A percentile compares a stretch with the other conserved stretches of the same genome.
phyloP scores from a whole-genome alignment of 2,888 invertebrate genomes.

The Tachina fera region DNA sequence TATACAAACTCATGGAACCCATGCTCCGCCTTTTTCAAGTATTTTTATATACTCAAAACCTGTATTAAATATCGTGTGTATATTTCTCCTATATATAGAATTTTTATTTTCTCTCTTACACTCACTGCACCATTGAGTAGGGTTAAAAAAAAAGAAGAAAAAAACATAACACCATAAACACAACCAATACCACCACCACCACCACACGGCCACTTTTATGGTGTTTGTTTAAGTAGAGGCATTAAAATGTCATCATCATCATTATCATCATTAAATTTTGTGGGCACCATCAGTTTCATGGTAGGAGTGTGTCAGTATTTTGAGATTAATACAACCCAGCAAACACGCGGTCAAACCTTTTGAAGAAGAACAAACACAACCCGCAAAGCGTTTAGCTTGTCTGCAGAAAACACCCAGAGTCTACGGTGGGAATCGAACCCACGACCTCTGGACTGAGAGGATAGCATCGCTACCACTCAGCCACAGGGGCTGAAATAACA shows the following conservation, averaged over 20 bases:
- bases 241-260: constrained; percentile 60
- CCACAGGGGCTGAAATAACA: too few relatives aligned
- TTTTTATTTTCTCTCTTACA: constrained; percentile 64
- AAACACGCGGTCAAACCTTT: too few relatives aligned
- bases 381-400: too few relatives aligned
- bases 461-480: too few relatives aligned
- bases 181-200: constrained; percentile 44
- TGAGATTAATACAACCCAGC: constrained; percentile 3
- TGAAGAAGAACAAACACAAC: too few relatives aligned
- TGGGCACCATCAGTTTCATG: constrained; percentile 54
- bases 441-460: too few relatives aligned
- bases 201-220: constrained; percentile 2
- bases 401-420: too few relatives aligned
- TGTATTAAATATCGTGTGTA: constrained; percentile 31
- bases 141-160: constrained; percentile 8
- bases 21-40: constrained; percentile 79
- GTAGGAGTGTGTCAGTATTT: not conserved
- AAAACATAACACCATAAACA: constrained; percentile 38
- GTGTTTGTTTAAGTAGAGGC: constrained; percentile 27
- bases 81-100: not conserved
- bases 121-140: constrained; percentile 62
- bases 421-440: too few relatives aligned
- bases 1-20: constrained; percentile 72
- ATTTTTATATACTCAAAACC: constrained; percentile 56
- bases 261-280: constrained; percentile 28